A percentile compares a stretch with the other conserved stretches of the same genome.
Conservation (phyloP, 2,797 vertebrate genomes). For the Sciurus carolinensis region DNA sequence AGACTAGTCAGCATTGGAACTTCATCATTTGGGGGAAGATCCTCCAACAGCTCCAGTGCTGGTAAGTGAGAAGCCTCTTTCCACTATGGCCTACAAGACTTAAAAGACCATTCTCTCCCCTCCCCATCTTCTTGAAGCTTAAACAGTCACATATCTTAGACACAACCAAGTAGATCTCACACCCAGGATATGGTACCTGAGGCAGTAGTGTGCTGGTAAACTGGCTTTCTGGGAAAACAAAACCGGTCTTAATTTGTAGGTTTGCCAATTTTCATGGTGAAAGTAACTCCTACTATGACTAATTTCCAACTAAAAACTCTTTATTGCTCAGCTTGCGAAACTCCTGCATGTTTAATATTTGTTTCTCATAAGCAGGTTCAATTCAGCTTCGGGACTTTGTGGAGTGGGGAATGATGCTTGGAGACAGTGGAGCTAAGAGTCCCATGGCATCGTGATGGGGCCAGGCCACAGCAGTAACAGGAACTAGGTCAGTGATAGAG, state of each 20-base stretch:
- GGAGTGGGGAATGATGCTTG: background rate
- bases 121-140: background rate
- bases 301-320: constrained; percentile 32
- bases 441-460: too few relatives aligned
- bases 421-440: background rate
- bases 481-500: background rate
- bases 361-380: background rate
- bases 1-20: background rate
- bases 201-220: background rate
- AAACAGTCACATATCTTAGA: background rate
- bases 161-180: background rate
- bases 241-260: background rate
- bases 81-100: background rate
- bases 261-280: background rate
- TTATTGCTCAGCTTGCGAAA: background rate
- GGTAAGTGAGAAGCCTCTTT: background rate
- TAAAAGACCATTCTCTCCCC: background rate
- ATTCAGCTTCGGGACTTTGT: background rate
- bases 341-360: background rate
- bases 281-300: background rate
- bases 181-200: background rate
- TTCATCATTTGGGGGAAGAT: background rate
- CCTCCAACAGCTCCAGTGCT: background rate
- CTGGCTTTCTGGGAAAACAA: background rate
- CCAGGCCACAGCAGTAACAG: too few relatives aligned